Conservation (phyloP, 2,113 vertebrate species). For the Caranx melampygus region DNA sequence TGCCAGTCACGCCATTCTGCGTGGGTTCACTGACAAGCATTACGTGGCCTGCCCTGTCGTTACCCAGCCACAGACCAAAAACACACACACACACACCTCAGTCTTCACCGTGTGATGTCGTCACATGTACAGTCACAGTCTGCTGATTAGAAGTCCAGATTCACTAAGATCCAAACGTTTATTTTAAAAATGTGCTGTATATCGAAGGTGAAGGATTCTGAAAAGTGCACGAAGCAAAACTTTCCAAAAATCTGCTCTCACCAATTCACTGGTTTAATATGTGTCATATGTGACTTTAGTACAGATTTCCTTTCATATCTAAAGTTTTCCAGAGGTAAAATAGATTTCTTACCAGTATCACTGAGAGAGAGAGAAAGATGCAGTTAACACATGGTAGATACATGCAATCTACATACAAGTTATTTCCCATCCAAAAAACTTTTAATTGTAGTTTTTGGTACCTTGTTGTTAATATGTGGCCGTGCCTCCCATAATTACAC, state of each 20-base stretch:
- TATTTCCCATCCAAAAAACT: no score
- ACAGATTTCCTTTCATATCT: no score
- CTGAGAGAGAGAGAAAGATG: no score
- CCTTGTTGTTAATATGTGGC: no score
- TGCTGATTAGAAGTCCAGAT: not conserved
- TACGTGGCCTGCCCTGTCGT: constrained; percentile 76
- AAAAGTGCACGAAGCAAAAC: not conserved
- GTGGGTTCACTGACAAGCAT: constrained; percentile 54
- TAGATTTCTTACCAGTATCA: no score
- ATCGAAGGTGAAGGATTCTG: not conserved
- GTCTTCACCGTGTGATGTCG: not conserved
- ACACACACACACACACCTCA: constrained; percentile 49
- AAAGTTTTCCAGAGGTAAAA: no score
- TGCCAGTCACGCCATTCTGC: constrained; percentile 69
- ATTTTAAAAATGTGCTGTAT: not conserved
- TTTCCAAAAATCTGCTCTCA: not conserved
- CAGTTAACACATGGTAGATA: no score
- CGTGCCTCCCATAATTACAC: no score
- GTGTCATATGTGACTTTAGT: no score
- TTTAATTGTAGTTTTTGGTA: no score
- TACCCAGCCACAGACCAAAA: constrained; percentile 47
- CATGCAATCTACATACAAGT: no score
- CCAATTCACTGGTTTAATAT: not conserved
- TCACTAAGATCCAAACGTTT: not conserved
- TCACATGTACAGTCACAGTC: constrained; percentile 9